Base-by-base conservation (phyloP, 2,113 vertebrate species). In the Cairina moschata region DNA sequence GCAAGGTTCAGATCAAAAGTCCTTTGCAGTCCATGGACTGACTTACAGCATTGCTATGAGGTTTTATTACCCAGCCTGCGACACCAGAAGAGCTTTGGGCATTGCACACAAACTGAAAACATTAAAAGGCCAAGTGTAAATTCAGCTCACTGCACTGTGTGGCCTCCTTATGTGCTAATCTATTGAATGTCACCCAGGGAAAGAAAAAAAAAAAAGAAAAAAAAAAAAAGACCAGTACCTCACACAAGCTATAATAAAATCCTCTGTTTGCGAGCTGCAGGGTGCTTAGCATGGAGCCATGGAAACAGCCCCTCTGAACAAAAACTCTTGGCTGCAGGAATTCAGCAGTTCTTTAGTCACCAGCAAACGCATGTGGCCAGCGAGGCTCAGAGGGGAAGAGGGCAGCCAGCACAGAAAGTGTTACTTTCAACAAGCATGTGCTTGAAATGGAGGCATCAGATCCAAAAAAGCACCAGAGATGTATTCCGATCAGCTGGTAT, bases 41-140 rank as follows among this genome's bases (percentile, higher is more conserved):
- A 84, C 50, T 95, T 94, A 84, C 58, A 58, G 83, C 77, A 63
- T 46, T 44, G 7, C 77, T 92, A 12, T 50, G 77, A 84, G 84
- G 77, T 89, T 93, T 93, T 95, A 73, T 88, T 88, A 77, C 78
- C 73, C 74, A 73, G 77, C 5, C 3, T 69, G 74, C 93, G 59
- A 73, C 74, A 79, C 44, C 67, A 32, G 83, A 89, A 94, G 80
- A 84, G 88, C 73, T 95, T 71, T 93, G 77, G 86, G 86, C 86
- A 71, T 91, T 16, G 2, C 80, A 73, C 52, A 73, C 60, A 72
- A 91, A 94, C 66, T 79, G 83, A 79, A 89, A 94, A 84, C 54
- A 79, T 54, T 94, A 38, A 93, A 96, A 93, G 62, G 68, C 90
- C 80, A 73, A 87, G 88, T 55, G 62, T 86, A 95, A 93, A 92